Evolutionary conservation across 30 jellyfish, hydroid and myxozoan species (phyloP), one percentile per base, ranked within the genome.

Genomic region (Hydractinia echinata): DNA sequence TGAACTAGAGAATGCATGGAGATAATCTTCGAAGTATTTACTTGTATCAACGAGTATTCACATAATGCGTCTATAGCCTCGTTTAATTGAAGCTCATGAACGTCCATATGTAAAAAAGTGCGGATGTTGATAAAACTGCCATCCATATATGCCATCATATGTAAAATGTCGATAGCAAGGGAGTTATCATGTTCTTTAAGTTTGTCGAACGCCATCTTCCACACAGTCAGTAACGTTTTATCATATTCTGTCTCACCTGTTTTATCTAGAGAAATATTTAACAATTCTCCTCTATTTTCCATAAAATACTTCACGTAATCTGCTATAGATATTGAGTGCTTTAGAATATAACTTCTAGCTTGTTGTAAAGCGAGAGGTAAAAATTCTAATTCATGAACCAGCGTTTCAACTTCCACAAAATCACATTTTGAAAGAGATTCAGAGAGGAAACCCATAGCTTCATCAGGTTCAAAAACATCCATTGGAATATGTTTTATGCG

Each of bases 311-410:
- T 20, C 9, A 76, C 53, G 73, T 85, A 85, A 54, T 77, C 84
- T 10, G 21, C 77, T 4, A 85, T 51, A 5, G 7, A 5, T 20
- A 16, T 30, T 14, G 54, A 72, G 66, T 8, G 80, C 61, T 85
- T 85, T 69, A 53, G 68, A 6, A 85, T 78, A 55, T 85, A 85
- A 11, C 87, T 76, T 10, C 70, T 54, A 55, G 94, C 94, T 61
- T 85, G 94, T 54, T 85, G 94, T 60, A 85, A 49, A 16, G 94
- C 94, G 1, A 85, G 82, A 1, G 94, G 94, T 10, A 85, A 85
- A 71, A 87, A 77, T 8, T 85, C 88, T 79, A 85, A 71, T 56
- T 39, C 76, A 10, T 39, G 62, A 13, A 82, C 87, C n/a, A 85
- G 81, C 18, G 67, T 60, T 8, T 83, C 87, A 7, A 76, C 94